Evolutionary conservation across 2,797 vertebrate species (phyloP), one percentile per base, ranked within the genome.

Genomic region (Threskiornis aethiopicus): DNA sequence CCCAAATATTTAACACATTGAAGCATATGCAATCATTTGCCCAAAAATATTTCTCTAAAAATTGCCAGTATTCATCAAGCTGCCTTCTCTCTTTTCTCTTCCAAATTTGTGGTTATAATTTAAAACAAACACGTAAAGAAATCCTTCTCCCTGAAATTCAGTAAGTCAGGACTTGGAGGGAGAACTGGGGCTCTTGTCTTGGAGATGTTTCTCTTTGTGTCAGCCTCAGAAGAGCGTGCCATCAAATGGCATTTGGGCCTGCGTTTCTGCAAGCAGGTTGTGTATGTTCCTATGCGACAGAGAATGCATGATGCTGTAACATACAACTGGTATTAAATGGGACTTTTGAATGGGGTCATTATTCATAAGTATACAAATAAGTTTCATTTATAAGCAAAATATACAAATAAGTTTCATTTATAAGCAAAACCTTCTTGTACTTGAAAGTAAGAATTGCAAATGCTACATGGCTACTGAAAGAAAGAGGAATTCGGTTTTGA

Each of bases 81-180:
- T 97, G 82, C 89, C 54, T 88, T 78, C 85, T 94, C 57, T 92
- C 73, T 72, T 69, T 95, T 90, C 91, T 89, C 44, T 91, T 97
- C 93, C 85, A 93, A 96, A 91, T 86, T 64, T 86, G 84, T 78
- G 93, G 93, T 87, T 92, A 28, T 95, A 86, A 96, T 89, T 91
- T 91, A 91, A 95, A 96, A 78, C 79, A 96, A 95, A 81, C 82
- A 88, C 9, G 4, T 86, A 81, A 94, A 95, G 79, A 82, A 91
- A 88, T 84, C 91, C 33, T 10, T 92, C 41, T 91, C 44, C 37
- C 77, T 94, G 84, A 91, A 96, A 96, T 85, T 57, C 79, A 66
- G 42, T 86, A 83, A 92, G 72, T 66, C 42, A 35, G 65, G 81
- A 84, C 44, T 87, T 71, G 42, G 67, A 87, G 69, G 73, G 67